Evolutionary conservation across 2,113 vertebrate species (phyloP).

Genomic region (Heterocephalus glaber): DNA sequence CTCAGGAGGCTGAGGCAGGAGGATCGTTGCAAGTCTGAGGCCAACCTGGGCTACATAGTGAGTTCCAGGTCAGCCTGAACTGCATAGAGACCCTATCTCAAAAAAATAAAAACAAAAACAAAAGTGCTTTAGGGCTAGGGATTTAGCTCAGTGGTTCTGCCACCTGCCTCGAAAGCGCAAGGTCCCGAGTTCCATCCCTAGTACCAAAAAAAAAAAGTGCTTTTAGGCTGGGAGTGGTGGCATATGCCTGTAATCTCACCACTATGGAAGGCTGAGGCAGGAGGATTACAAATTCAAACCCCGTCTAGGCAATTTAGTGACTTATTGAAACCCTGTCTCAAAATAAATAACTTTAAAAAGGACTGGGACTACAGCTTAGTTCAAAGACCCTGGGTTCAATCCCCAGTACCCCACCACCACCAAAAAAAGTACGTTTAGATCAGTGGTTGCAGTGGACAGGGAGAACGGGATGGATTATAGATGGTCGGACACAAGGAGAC

Average conservation of each 20-base stretch:
- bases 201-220: too few relatives aligned
- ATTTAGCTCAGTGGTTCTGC: too few relatives aligned
- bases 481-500: not conserved
- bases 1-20: not conserved
- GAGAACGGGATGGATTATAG: not conserved
- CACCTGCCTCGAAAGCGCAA: too few relatives aligned
- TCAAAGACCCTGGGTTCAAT: not conserved
- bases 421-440: slow-evolving; percentile 5
- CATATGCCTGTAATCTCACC: too few relatives aligned
- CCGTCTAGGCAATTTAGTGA: not conserved
- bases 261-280: too few relatives aligned
- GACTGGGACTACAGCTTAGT: not conserved
- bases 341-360: not conserved
- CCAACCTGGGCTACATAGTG: too few relatives aligned
- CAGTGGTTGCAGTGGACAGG: not conserved
- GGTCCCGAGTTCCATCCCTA: too few relatives aligned
- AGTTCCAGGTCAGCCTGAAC: too few relatives aligned
- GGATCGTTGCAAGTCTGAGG: not conserved
- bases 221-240: not conserved
- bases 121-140: too few relatives aligned
- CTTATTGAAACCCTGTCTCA: not conserved
- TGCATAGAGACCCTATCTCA: too few relatives aligned
- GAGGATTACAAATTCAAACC: not conserved
- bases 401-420: not conserved
- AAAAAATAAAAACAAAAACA: too few relatives aligned